Conservation (phyloP, 2,888 invertebrate genomes). For the Agriotes lineatus region DNA sequence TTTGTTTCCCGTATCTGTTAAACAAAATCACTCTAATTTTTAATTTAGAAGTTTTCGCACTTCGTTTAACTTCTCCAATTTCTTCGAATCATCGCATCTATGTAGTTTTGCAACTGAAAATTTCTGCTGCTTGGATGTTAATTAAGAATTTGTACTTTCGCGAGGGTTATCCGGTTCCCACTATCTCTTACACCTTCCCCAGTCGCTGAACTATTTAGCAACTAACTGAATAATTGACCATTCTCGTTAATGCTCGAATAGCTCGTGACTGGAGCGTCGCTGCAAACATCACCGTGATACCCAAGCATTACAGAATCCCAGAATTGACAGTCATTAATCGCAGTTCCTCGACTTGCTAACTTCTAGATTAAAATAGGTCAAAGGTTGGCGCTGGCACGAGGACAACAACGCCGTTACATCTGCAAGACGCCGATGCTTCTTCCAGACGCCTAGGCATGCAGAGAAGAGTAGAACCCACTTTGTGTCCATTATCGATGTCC, state of each 20-base stretch:
- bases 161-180: not conserved
- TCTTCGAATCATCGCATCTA: too few relatives aligned
- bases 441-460: too few relatives aligned
- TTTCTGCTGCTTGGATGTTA: not conserved
- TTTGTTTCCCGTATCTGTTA: not conserved
- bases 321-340: constrained; percentile 16
- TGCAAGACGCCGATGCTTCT: not conserved
- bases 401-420: constrained; percentile 1
- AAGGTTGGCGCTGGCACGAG: constrained; percentile 1
- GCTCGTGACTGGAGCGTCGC: not conserved
- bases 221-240: constrained; percentile 19
- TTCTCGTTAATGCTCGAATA: constrained; percentile 8
- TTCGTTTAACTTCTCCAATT: too few relatives aligned
- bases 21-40: not conserved
- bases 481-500: too few relatives aligned
- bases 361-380: constrained; percentile 19
- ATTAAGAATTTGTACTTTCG: not conserved
- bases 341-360: constrained; percentile 13
- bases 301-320: constrained; percentile 8
- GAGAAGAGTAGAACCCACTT: too few relatives aligned
- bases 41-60: not conserved
- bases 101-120: too few relatives aligned
- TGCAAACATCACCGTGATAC: constrained; percentile 7
- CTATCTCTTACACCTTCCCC: not conserved
- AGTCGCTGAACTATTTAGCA: constrained; percentile 19